These are phyloP conservation scores for Eclectus roratus DNA, from an alignment of 2,113 vertebrate species.

Conservation along the genomic window DNA sequence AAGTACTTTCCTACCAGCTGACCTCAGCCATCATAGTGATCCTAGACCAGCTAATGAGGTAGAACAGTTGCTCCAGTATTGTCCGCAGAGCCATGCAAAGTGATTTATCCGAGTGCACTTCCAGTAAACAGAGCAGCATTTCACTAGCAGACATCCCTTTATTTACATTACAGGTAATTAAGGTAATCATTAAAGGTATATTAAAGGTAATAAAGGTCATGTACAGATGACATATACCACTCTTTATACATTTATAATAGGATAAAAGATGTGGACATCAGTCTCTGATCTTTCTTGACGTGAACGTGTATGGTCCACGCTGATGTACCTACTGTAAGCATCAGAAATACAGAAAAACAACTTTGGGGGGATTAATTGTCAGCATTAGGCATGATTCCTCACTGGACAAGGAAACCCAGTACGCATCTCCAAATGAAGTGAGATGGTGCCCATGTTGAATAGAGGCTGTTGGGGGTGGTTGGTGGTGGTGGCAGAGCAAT, in stretches of 20 bases:
- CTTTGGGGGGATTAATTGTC: background rate
- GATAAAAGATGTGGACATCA: background rate
- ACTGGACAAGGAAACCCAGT: background rate
- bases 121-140: background rate
- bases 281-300: rapidly evolving
- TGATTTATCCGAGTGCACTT: background rate
- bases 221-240: background rate
- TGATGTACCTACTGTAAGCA: background rate
- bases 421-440: rapidly evolving
- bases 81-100: background rate
- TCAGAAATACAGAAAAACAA: background rate
- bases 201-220: background rate
- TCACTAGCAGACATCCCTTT: background rate
- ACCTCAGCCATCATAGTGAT: background rate
- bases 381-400: background rate
- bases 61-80: background rate
- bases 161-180: background rate
- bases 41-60: background rate
- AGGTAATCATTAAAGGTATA: background rate
- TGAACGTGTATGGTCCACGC: background rate
- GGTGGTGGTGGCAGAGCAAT: rapidly evolving
- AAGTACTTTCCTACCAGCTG: background rate
- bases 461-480: rapidly evolving
- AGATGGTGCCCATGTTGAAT: background rate
- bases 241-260: background rate